phyloP scores from a whole-genome alignment of 2,113 vertebrate species.

The Gnathonemus longibarbis region DNA sequence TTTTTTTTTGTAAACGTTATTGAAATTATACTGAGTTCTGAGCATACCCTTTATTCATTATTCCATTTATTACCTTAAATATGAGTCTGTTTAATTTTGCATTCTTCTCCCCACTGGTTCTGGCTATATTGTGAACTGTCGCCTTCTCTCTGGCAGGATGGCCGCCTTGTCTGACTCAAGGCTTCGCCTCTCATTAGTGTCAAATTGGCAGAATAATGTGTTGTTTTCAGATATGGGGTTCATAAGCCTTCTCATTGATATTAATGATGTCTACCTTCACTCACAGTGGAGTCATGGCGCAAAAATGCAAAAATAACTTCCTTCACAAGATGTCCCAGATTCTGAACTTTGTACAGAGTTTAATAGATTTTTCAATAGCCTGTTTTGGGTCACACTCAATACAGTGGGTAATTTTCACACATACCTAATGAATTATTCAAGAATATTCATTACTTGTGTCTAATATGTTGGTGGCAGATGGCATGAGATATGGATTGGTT shows the following conservation, averaged over 20 bases:
- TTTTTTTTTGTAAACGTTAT: not conserved
- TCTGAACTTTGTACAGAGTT: not conserved
- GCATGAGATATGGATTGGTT: not conserved
- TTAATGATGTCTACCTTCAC: not conserved
- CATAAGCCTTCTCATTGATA: not conserved
- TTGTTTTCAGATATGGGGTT: not conserved
- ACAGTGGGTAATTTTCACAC: not conserved
- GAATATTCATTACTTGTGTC: not conserved
- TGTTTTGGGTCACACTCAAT: not conserved
- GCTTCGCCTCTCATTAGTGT: not conserved
- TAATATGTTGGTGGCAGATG: not conserved
- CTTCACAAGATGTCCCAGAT: conserved; percentile 3
- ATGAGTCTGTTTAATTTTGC: not conserved
- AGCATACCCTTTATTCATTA: not conserved
- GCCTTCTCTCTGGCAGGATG: not conserved
- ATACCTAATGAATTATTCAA: not conserved
- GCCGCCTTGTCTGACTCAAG: not conserved
- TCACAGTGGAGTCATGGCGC: not conserved
- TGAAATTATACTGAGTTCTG: not conserved
- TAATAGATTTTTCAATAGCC: not conserved
- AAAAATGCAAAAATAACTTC: not conserved
- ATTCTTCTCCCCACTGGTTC: not conserved
- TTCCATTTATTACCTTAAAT: not conserved
- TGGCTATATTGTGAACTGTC: not conserved
- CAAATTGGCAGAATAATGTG: not conserved